Evolutionary conservation across 92 coral and sea anemone genomes (phyloP), one percentile per base, ranked within the genome.

Genomic region (Bergia puertoricense): DNA sequence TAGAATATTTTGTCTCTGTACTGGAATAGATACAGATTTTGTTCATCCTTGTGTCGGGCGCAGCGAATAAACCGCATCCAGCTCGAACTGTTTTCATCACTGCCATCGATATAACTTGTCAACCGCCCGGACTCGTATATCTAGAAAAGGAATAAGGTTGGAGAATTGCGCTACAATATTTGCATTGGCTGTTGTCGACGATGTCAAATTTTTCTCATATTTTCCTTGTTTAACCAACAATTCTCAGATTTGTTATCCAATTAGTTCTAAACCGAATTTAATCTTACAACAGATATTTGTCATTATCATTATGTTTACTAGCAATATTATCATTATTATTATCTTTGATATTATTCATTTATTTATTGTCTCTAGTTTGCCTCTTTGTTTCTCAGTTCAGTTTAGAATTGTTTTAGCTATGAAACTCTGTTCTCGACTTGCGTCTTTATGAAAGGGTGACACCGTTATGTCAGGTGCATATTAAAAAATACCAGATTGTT

Each of bases 31-130:
- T 76, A 91, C 91, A 97, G 92, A 89, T 97, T 97, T 73, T 97
- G 99, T 68, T 97, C 99, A 16, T 88, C 91, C 56, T 92, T 93
- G 86, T 93, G 92, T 6, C 99, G 95, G 7, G 99, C 99, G 81
- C 99, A 97, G 39, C 98, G 98, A 41, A 97, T 94, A 66, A 92
- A 97, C 8, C 99, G 88, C 99, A 97, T 97, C 99, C 99, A 97
- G 79, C 99, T 97, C 0, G 99, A 97, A 2, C 79, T 30, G 54
- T 82, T 92, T 80, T 93, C 94, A 83, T 97, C 99, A 43, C 98
- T 91, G 15, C 98, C 99, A 46, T 97, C 99, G 20, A 97, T 88
- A 75, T 91, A 97, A 56, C 81, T 86, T 0, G 88, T 82, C 13
- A 93, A 81, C 37, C 90, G 93, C 59, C 94, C 92, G 8, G 91